Base-by-base conservation (phyloP, 1,140 invertebrate species). In the Camponotus pennsylvanicus region DNA sequence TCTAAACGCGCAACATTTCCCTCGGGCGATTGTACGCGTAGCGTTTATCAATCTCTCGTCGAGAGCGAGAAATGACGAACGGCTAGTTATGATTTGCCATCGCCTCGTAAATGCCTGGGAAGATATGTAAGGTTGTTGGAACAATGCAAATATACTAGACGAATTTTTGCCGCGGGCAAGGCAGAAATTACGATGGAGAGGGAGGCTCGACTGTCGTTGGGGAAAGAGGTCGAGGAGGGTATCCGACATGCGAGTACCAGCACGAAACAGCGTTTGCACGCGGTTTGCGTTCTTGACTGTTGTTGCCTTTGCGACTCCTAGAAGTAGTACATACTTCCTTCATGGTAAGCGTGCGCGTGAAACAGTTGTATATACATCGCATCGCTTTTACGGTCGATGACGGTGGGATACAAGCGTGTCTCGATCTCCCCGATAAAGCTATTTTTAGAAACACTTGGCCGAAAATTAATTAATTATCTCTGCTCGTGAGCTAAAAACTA, bases 201-300 rank as follows among this genome's bases (percentile, higher is more conserved):
- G n/a, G 82, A 64, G 59, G 34, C 59, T 27, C 34, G 18, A 37
- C 64, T 80, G 69, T 80, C 77, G 77, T 70, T 70, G 40, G 45
- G 34, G 34, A 71, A 71, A 34, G 66, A 80, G 78, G 78, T 71
- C 49, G 78, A 71, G 78, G 37, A 78, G 82, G 66, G 27, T 84
- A 85, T 52, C 82, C 34, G 45, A 85, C 82, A 85, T 85, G 82
- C 82, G 82, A 85, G 61, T 84, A 64, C 52, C 71, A 78, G 59
- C 82, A 84, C 82, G 40, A 79, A 85, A 85, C 59, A 66, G 49
- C 27, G 63, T 52, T 78, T 52, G 76, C 82, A 63, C 52, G 70
- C 59, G 80, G 57, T 42, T 52, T 73, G 49, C n/a, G 45, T 69
- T 79, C 63, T 55, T 34, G 63, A 21, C 32, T 18, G 78, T 57